A percentile compares a stretch with the other conserved stretches of the same genome.
phyloP scores from a whole-genome alignment of 2,113 vertebrate genomes.

The Budorcas taxicolor region DNA sequence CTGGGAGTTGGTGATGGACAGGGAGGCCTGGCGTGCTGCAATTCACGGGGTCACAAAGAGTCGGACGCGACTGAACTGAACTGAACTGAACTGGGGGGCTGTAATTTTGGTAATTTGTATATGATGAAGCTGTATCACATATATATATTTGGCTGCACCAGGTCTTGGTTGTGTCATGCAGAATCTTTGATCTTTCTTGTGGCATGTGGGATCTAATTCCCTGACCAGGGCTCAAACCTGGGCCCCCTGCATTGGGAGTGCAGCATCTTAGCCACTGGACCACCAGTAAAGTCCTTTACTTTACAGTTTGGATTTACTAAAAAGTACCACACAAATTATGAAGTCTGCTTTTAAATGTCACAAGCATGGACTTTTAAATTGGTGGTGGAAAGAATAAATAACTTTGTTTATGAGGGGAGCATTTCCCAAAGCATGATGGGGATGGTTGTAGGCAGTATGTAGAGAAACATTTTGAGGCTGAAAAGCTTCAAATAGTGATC shows the following conservation, averaged over 20 bases:
- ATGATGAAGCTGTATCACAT: not conserved
- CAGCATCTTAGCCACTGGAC: not conserved
- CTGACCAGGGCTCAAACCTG: not conserved
- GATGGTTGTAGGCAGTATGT: not conserved
- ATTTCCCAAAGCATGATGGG: not conserved
- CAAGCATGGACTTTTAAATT: not conserved
- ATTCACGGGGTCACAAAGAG: too few species aligned
- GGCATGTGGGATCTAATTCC: not conserved
- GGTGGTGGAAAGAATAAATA: not conserved
- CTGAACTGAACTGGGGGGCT: not conserved
- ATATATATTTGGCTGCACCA: not conserved
- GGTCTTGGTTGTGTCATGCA: not conserved
- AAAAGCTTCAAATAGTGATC: not conserved
- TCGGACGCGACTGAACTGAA: too few species aligned
- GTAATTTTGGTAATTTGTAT: not conserved
- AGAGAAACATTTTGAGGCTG: not conserved
- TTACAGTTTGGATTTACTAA: not conserved
- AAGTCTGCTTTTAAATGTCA: constrained; percentile 1
- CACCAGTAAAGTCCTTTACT: not conserved
- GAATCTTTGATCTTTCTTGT: not conserved
- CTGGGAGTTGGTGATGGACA: too few species aligned
- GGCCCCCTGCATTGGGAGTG: not conserved
- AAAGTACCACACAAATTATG: not conserved
- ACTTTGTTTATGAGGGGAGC: not conserved
- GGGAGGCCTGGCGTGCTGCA: too few species aligned